Percentiles rank a stretch among this genome's conserved stretches.
These are phyloP conservation scores for Encarsia formosa DNA, from an alignment of 2,888 invertebrate genomes.

Conservation along the genomic window DNA sequence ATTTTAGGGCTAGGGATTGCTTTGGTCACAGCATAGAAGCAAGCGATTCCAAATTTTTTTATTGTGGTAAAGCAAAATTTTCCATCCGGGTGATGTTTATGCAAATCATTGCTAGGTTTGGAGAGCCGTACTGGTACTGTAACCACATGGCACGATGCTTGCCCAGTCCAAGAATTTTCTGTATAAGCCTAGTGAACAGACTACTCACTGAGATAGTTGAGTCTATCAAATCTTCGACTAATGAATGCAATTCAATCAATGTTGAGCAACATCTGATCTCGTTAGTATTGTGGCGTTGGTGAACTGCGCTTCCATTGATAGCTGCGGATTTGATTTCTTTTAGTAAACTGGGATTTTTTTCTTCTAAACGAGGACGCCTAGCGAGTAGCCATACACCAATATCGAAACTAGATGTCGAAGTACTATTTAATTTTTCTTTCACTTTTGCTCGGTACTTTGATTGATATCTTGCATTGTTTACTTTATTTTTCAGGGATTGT, in stretches of 20 bases:
- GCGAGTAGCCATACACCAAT: no score
- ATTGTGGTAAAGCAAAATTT: neutral
- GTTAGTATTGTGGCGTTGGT: neutral
- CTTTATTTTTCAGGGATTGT: neutral
- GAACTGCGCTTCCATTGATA: neutral
- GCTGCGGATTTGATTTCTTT: neutral
- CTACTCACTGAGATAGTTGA: neutral
- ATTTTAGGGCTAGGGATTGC: no score
- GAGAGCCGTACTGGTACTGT: conserved; percentile 3
- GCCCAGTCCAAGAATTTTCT: neutral
- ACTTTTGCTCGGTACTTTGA: neutral
- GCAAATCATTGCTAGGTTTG: conserved; percentile 10
- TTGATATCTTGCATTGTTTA: neutral
- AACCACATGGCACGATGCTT: conserved; percentile 1
- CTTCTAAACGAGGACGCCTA: neutral
- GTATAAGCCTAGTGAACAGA: neutral
- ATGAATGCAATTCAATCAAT: neutral
- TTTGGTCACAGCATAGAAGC: conserved; percentile 4
- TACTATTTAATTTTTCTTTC: neutral
- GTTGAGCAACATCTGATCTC: neutral
- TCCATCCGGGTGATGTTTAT: conserved; percentile 5
- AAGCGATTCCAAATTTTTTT: conserved; percentile 8
- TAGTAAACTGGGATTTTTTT: neutral
- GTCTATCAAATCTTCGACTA: neutral
- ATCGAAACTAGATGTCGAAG: neutral